A percentile compares a stretch with the other conserved stretches of the same genome.
Evolutionary conservation across 2,113 vertebrate species (phyloP).

Genomic region (Rhinolophus sinicus): DNA sequence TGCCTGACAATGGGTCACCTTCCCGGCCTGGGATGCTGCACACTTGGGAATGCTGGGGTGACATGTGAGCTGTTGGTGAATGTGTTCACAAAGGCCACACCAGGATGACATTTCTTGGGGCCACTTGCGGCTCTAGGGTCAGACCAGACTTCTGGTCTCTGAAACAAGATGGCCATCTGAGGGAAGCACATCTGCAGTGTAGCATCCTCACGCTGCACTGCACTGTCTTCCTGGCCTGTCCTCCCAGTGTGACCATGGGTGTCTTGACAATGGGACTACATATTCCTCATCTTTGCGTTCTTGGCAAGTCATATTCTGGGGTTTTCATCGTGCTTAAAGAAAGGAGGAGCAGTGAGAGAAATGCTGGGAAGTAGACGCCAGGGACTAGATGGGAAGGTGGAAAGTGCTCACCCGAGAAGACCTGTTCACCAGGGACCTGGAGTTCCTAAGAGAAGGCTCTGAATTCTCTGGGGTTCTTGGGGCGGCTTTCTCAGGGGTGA

Average conservation of each 20-base stretch:
- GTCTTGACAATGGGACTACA: background rate
- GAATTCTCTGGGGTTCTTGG: background rate
- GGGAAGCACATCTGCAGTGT: background rate
- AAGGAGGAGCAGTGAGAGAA: background rate
- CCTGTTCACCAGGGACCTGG: no score
- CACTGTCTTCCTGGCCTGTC: background rate
- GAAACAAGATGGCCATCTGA: background rate
- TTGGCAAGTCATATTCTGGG: background rate
- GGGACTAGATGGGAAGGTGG: background rate
- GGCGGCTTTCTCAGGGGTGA: background rate
- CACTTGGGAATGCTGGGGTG: background rate
- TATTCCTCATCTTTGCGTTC: fast-evolving
- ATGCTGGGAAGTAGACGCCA: background rate
- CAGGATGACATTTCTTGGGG: background rate
- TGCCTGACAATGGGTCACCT: background rate
- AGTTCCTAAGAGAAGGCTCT: background rate
- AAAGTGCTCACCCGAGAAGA: background rate
- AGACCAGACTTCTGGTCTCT: background rate
- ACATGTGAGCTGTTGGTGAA: background rate
- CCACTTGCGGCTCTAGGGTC: background rate
- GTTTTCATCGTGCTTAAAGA: background rate
- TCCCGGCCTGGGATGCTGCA: background rate
- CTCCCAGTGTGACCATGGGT: background rate
- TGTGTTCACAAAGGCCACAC: background rate
- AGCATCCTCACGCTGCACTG: background rate